These are phyloP conservation scores for Sepiola atlantica DNA, from an alignment of 2,888 invertebrate species.

Conservation along the genomic window DNA sequence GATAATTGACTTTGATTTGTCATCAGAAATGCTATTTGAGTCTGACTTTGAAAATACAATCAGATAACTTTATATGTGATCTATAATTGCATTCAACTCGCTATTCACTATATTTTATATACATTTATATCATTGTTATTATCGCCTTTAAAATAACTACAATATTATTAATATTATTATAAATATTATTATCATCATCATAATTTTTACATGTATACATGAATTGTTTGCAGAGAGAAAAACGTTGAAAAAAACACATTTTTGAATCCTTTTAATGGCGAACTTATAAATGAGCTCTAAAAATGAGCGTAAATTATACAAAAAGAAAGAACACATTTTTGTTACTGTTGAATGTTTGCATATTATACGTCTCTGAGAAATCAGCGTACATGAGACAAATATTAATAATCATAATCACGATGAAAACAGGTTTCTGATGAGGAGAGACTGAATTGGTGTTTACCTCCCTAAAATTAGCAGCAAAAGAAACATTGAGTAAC, in stretches of 20 bases:
- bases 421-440: not conserved
- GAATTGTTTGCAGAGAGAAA: not conserved
- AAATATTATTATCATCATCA: not conserved
- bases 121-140: not conserved
- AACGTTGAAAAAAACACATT: not conserved
- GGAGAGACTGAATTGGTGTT: not conserved
- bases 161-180: not conserved
- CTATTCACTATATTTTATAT: not conserved
- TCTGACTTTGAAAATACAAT: no score
- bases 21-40: no score
- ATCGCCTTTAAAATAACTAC: not conserved
- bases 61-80: no score
- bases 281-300: not conserved
- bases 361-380: not conserved
- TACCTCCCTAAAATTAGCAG: not conserved
- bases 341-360: not conserved
- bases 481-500: not conserved
- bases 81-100: not conserved
- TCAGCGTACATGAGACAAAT: not conserved
- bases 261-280: not conserved
- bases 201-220: not conserved
- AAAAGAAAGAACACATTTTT: not conserved
- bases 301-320: not conserved
- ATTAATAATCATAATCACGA: not conserved
- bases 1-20: no score